phyloP scores from a whole-genome alignment of 2,113 vertebrate species.

The Semnopithecus entellus region DNA sequence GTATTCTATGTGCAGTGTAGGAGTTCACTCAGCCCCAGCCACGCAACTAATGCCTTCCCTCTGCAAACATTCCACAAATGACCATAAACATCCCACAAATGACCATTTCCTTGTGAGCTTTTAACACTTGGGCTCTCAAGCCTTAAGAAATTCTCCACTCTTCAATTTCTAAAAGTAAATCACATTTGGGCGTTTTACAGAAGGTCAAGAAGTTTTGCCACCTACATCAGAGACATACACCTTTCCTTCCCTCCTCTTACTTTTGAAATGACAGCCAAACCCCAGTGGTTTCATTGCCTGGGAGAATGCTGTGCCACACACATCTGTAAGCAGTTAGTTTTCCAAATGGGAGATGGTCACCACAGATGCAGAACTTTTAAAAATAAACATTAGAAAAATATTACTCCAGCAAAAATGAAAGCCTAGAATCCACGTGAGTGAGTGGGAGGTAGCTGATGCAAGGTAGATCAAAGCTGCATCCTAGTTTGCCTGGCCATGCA shows the following conservation, averaged over 20 bases:
- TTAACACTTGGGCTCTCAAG: constrained; percentile 18
- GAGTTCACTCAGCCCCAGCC: not conserved
- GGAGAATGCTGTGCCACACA: constrained; percentile 72
- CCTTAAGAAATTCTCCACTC: constrained; percentile 33
- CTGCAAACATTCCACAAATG: not conserved
- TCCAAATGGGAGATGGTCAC: constrained; percentile 85
- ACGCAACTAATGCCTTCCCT: not conserved
- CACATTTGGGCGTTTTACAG: constrained; percentile 63
- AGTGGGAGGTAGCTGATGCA: constrained; percentile 60
- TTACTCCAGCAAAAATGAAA: constrained; percentile 79
- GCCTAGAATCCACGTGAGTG: constrained; percentile 63
- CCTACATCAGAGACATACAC: constrained; percentile 65
- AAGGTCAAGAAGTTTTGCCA: constrained; percentile 69
- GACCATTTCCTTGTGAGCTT: not conserved
- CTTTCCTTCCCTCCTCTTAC: constrained; percentile 36
- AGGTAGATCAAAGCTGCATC: constrained; percentile 51
- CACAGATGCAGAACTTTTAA: constrained; percentile 82
- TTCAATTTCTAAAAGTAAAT: constrained; percentile 71
- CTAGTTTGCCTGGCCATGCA: not conserved
- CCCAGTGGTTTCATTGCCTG: constrained; percentile 73
- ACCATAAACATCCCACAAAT: constrained; percentile 27
- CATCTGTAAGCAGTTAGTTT: constrained; percentile 88
- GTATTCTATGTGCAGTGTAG: not conserved
- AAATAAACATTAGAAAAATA: constrained; percentile 84
- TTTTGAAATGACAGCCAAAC: constrained; percentile 74